Conservation (phyloP, 1,140 invertebrate genomes). For the Tetranychus cinnabarinus region DNA sequence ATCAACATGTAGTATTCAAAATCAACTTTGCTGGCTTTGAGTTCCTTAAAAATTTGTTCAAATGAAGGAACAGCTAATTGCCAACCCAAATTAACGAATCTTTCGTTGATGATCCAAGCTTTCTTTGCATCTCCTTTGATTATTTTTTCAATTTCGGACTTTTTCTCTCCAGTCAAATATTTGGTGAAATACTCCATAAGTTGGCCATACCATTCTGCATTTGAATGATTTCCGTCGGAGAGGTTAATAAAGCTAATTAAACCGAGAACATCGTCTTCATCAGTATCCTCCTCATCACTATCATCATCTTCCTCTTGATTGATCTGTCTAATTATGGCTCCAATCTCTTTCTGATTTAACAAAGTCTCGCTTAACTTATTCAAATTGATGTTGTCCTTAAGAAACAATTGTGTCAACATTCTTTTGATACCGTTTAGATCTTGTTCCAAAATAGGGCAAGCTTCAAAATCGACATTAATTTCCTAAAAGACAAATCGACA, state of each 20-base stretch:
- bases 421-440: neutral
- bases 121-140: slow-evolving; percentile 8
- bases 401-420: neutral
- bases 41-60: neutral
- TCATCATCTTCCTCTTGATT: neutral
- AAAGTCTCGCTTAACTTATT: neutral
- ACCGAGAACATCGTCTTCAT: neutral
- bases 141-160: neutral
- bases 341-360: neutral
- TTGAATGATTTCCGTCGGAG: neutral
- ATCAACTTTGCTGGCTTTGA: neutral
- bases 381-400: neutral
- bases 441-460: neutral
- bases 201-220: neutral
- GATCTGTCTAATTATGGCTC: neutral
- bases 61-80: neutral
- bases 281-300: neutral
- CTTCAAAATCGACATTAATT: neutral
- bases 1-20: neutral
- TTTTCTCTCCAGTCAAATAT: neutral
- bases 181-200: neutral
- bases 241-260: neutral
- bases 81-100: neutral
- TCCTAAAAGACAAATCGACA: neutral
- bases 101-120: neutral